A percentile compares a stretch with the other conserved stretches of the same genome.
Evolutionary conservation across 2,888 invertebrate species (phyloP).

Genomic region (Andrena chrysosceles): DNA sequence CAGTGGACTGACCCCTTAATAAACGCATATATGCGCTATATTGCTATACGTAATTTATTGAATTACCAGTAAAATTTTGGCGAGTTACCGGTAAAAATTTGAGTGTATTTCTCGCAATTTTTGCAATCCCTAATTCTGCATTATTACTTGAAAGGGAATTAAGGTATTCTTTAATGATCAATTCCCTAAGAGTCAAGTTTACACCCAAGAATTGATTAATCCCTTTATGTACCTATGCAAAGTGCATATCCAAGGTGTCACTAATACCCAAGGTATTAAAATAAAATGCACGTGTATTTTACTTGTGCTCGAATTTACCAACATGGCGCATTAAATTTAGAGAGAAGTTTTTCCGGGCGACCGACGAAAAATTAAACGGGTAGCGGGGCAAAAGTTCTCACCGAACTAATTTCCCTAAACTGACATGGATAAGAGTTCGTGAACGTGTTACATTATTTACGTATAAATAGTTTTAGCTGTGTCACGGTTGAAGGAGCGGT

Average conservation of each 20-base stretch:
- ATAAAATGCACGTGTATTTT: not conserved
- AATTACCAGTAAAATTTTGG: too few species aligned
- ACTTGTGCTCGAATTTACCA: constrained; percentile 8
- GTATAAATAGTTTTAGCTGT: constrained; percentile 48
- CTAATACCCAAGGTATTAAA: constrained; percentile 9
- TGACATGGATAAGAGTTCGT: constrained; percentile 57
- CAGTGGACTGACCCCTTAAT: too few species aligned
- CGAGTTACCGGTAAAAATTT: too few species aligned
- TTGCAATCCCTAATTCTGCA: not conserved
- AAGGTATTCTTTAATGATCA: not conserved
- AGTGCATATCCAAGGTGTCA: not conserved
- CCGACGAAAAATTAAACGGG: constrained; percentile 51
- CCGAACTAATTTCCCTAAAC: constrained; percentile 65
- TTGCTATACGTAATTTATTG: too few species aligned
- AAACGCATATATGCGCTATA: too few species aligned
- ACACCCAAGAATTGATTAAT: too few species aligned
- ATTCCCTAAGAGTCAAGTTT: too few species aligned
- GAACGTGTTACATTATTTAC: constrained; percentile 53
- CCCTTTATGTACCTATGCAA: not conserved
- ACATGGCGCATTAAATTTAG: constrained; percentile 37
- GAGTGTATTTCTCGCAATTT: too few species aligned
- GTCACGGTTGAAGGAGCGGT: not conserved
- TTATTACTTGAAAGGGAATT: not conserved
- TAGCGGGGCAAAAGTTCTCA: constrained; percentile 36
- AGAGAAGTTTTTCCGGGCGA: constrained; percentile 32